Evolutionary conservation across 2,113 vertebrate genomes (phyloP), one percentile per base, ranked within the genome.

Genomic region (Puntigrus tetrazona): DNA sequence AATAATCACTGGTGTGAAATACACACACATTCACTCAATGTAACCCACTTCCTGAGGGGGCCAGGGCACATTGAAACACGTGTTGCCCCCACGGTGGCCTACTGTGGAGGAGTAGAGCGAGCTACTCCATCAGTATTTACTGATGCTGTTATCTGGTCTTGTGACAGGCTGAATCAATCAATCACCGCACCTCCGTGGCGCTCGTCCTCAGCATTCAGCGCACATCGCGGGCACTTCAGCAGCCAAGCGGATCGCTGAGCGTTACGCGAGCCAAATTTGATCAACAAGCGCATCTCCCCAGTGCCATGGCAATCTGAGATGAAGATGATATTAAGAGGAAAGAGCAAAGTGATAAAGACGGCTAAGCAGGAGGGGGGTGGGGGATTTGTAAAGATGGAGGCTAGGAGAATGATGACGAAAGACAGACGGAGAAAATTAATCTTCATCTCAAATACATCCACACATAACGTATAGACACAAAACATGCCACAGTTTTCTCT

Each of bases 81-180:
- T 31, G 25, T 65, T 31, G 38, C 18, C 55, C 55, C 25, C 78
- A 57, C 70, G 10, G 52, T 72, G 83, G n/a, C 72, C 82, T 29
- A 27, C 72, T 77, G 83, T 82, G 78, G 36, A 80, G 36, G 22
- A 79, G 38, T 67, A 43, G n/a, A 31, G 38, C 1, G 7, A 67
- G 8, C 38, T 43, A 61, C 77, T 80, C 41, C 38, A 27, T 76
- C 78, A 84, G 83, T 96, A 96, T 97, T 97, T 97, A 96, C 96
- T 96, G 96, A 97, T 96, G 95, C 93, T 92, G 95, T 97, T 97
- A 97, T 98, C 97, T 97, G 97, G 95, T 96, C 95, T 95, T 94
- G 94, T 97, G 96, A 97, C 96, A 96, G 95, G 94, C 94, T 95
- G 95, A 96, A 97, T 97, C 96, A 97, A 97, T 98, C 97, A 97